These are phyloP conservation scores for Holocentrus rufus DNA, from an alignment of 2,797 vertebrate species.

Conservation along the genomic window DNA sequence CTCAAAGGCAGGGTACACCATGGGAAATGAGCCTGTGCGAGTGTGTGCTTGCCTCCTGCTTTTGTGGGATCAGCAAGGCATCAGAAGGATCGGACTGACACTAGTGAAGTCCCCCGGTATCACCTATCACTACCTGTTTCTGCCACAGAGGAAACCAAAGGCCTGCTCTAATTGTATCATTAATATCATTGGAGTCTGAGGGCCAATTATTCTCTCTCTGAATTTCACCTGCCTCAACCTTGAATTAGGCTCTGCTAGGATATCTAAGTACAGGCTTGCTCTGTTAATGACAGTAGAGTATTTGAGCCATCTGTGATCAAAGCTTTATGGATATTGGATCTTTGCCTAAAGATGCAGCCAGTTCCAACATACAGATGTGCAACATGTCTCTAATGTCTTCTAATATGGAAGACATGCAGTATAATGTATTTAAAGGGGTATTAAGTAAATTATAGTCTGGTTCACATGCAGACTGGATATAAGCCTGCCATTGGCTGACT, in stretches of 20 bases:
- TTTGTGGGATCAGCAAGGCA: conserved; percentile 72
- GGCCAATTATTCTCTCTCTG: conserved; percentile 69
- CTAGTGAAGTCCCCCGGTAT: conserved; percentile 76
- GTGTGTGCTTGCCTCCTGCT: conserved; percentile 53
- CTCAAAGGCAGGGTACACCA: conserved; percentile 76
- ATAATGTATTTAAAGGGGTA: background rate
- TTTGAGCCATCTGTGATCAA: conserved; percentile 47
- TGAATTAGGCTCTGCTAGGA: conserved; percentile 28
- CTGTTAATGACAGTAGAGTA: conserved; percentile 14
- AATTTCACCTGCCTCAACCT: conserved; percentile 59
- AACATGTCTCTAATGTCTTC: background rate
- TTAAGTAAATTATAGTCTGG: too few species aligned
- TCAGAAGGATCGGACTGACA: conserved; percentile 78
- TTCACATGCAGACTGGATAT: too few species aligned
- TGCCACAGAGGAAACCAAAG: conserved; percentile 65
- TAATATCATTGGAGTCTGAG: conserved; percentile 74
- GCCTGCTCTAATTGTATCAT: conserved; percentile 76
- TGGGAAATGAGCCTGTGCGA: conserved; percentile 68
- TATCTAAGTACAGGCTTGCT: conserved; percentile 20
- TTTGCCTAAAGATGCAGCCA: conserved; percentile 2
- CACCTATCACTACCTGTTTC: conserved; percentile 77
- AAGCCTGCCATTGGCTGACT: too few species aligned
- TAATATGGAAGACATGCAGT: conserved; percentile 11
- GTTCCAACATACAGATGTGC: background rate
- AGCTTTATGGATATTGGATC: conserved; percentile 25